Conservation (phyloP, 1,140 invertebrate species). For the Xylocopa sonorina region DNA sequence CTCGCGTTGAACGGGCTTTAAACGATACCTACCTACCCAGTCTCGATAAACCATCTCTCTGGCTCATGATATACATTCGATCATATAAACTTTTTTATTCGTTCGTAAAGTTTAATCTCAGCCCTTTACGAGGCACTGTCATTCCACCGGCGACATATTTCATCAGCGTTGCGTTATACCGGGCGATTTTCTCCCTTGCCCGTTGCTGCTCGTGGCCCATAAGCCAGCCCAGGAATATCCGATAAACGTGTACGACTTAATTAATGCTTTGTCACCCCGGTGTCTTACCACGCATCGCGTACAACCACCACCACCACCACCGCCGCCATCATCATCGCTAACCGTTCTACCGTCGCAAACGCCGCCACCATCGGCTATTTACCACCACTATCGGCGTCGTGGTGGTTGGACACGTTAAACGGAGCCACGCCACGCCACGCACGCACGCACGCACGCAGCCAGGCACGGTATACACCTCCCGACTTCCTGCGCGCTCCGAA, state of each 20-base stretch:
- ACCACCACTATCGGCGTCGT: not conserved
- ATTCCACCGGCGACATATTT: conserved; percentile 57
- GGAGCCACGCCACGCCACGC: conserved; percentile 50
- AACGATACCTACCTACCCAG: not conserved
- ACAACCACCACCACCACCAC: conserved; percentile 6
- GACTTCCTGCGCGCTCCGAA: conserved; percentile 49
- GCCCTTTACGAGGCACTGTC: conserved; percentile 61
- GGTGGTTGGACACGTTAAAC: conserved; percentile 18
- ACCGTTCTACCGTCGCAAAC: not conserved
- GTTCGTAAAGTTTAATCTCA: conserved; percentile 57
- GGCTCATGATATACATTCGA: conserved; percentile 16
- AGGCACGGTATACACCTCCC: conserved; percentile 37
- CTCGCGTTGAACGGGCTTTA: not conserved
- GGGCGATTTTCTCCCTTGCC: conserved; percentile 56
- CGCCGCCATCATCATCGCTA: not conserved
- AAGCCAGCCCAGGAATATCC: conserved; percentile 63
- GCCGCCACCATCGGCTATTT: not conserved
- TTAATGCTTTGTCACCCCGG: conserved; percentile 68
- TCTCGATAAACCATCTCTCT: conserved; percentile 36
- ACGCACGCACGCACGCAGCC: too few species aligned
- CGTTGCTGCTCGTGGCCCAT: conserved; percentile 39
- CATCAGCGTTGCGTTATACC: conserved; percentile 62
- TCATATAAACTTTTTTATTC: conserved; percentile 49
- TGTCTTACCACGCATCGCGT: conserved; percentile 63
- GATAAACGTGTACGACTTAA: conserved; percentile 70